Evolutionary conservation across 2,113 vertebrate species (phyloP).

Genomic region (Aegithalos caudatus): DNA sequence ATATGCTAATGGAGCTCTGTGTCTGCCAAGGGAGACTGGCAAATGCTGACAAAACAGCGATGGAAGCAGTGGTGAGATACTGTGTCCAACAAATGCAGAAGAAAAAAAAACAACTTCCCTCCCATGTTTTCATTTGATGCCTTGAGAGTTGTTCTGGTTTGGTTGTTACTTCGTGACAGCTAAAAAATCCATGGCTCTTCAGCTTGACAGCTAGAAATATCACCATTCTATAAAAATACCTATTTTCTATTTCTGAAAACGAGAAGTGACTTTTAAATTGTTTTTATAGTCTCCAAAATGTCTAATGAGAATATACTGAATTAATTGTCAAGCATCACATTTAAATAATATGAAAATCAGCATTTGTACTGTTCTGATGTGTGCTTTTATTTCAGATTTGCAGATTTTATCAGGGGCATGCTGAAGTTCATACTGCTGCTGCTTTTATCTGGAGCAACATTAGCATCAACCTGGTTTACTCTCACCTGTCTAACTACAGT

Average conservation of each 20-base stretch:
- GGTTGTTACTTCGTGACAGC: constrained; percentile 6
- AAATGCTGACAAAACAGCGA: not conserved
- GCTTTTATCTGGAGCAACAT: constrained; percentile 90
- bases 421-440: constrained; percentile 95
- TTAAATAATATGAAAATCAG: not conserved
- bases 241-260: constrained; percentile 3
- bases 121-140: not conserved
- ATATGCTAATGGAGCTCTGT: not conserved
- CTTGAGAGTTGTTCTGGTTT: constrained; percentile 36
- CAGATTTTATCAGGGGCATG: constrained; percentile 96
- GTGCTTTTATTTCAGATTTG: constrained; percentile 83
- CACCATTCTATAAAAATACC: not conserved
- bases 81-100: constrained; percentile 33
- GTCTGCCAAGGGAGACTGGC: constrained; percentile 37
- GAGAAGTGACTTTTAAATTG: not conserved
- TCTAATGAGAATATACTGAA: not conserved
- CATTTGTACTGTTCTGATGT: constrained; percentile 13
- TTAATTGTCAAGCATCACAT: constrained; percentile 8
- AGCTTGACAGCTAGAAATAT: constrained; percentile 2
- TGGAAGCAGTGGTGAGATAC: not conserved
- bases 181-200: not conserved
- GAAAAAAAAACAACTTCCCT: not conserved
- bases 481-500: constrained; percentile 88
- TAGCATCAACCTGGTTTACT: constrained; percentile 94
- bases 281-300: not conserved